phyloP scores from a whole-genome alignment of 2,797 vertebrate species.

The Amblyraja radiata region DNA sequence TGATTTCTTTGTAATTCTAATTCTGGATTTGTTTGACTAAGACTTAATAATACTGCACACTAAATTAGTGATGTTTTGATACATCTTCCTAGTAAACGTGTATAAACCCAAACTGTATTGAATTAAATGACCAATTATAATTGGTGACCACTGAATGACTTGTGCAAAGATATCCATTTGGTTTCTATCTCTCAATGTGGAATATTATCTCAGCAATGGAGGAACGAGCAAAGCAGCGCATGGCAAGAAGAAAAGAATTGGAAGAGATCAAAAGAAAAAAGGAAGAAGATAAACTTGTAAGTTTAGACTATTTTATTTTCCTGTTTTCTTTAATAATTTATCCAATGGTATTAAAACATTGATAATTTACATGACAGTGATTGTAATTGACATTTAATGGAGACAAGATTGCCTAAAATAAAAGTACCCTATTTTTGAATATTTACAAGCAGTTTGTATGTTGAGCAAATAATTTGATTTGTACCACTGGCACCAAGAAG shows the following conservation, averaged over 20 bases:
- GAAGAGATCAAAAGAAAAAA: constrained; percentile 71
- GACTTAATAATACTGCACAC: background rate
- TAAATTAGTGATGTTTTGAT: background rate
- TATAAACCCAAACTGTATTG: background rate
- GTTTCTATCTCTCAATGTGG: background rate
- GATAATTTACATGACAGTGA: background rate
- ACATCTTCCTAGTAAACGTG: background rate
- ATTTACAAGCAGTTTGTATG: background rate
- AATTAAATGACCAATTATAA: background rate
- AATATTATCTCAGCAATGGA: constrained; percentile 73
- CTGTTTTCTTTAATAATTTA: background rate
- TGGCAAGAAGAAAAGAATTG: constrained; percentile 66
- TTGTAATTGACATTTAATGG: background rate
- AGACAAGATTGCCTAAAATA: background rate
- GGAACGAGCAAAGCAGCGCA: constrained; percentile 70
- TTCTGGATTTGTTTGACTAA: background rate
- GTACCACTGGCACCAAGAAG: background rate
- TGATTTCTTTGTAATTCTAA: background rate
- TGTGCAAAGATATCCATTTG: background rate
- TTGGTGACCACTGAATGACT: background rate
- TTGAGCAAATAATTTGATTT: background rate
- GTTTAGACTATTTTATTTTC: background rate
- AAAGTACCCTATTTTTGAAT: background rate
- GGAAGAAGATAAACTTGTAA: constrained; percentile 82
- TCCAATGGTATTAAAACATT: background rate